Evolutionary conservation across 2,888 invertebrate species (phyloP).

Genomic region (Eupelmus urozonus): DNA sequence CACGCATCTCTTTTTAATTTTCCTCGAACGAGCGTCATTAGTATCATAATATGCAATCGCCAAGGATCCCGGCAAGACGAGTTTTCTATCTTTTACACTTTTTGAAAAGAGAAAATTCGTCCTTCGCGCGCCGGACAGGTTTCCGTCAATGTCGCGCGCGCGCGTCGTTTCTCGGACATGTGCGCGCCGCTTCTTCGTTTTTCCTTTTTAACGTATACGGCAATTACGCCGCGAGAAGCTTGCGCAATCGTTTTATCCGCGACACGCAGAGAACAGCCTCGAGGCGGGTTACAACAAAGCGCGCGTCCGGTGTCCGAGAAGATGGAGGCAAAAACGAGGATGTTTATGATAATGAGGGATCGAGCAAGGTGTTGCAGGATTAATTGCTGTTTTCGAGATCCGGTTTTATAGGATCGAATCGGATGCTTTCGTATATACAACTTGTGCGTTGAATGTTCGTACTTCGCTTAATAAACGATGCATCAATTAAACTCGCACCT

Average conservation of each 20-base stretch:
- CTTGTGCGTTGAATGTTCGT: no score
- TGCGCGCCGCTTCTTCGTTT: not conserved
- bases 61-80: not conserved
- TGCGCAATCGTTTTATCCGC: slow-evolving; percentile 45
- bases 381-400: no score
- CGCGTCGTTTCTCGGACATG: not conserved
- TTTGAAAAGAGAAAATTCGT: slow-evolving; percentile 51
- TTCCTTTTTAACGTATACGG: slow-evolving; percentile 8
- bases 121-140: slow-evolving; percentile 36
- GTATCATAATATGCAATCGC: not conserved
- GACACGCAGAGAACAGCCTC: slow-evolving; percentile 16
- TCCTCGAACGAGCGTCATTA: no score
- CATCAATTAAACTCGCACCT: no score
- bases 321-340: not conserved
- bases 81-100: slow-evolving; percentile 24
- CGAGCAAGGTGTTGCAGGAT: not conserved
- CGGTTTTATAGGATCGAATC: no score
- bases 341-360: slow-evolving; percentile 16
- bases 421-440: no score
- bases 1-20: slow-evolving; percentile 11
- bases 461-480: not conserved
- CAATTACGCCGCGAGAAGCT: slow-evolving; percentile 22
- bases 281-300: slow-evolving; percentile 24
- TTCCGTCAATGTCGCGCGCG: slow-evolving; percentile 35
- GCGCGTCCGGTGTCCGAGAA: slow-evolving; percentile 18